Conservation (phyloP, 2,797 vertebrate species). For the Gymnoscopelus braueri region DNA sequence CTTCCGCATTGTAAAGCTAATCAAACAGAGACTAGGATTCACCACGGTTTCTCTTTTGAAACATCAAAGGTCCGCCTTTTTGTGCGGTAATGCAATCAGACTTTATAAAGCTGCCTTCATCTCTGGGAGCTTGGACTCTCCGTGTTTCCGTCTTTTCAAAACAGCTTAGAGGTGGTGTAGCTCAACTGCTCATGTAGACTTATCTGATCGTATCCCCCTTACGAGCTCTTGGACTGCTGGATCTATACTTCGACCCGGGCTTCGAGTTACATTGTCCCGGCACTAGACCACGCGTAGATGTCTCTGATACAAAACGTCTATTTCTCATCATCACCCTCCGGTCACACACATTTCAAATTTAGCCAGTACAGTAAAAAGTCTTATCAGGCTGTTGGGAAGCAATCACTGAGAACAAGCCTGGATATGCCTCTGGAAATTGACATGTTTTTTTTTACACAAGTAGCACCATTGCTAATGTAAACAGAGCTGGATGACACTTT, state of each 20-base stretch:
- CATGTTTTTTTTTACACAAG: background rate
- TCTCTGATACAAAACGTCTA: conserved; percentile 55
- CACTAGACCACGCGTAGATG: conserved; percentile 48
- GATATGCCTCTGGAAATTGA: background rate
- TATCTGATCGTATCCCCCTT: conserved; percentile 48
- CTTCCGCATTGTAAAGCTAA: no score
- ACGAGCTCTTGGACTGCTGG: conserved; percentile 36
- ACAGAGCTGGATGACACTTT: no score
- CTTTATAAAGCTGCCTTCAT: conserved; percentile 14
- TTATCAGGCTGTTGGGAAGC: background rate
- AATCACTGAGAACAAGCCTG: background rate
- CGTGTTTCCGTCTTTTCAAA: conserved; percentile 40
- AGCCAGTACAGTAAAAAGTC: conserved; percentile 1
- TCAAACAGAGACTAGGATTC: no score
- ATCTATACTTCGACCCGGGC: conserved; percentile 69
- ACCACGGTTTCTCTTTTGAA: background rate
- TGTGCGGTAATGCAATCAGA: conserved; percentile 17
- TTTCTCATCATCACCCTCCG: conserved; percentile 26
- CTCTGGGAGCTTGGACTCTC: background rate
- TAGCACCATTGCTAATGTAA: background rate
- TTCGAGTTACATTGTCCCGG: conserved; percentile 54
- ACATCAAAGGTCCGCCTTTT: background rate
- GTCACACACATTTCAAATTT: conserved; percentile 25
- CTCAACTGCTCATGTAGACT: conserved; percentile 47
- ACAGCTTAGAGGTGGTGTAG: conserved; percentile 28